phyloP scores from a whole-genome alignment of 2,113 vertebrate species.

The Barnardius zonarius region DNA sequence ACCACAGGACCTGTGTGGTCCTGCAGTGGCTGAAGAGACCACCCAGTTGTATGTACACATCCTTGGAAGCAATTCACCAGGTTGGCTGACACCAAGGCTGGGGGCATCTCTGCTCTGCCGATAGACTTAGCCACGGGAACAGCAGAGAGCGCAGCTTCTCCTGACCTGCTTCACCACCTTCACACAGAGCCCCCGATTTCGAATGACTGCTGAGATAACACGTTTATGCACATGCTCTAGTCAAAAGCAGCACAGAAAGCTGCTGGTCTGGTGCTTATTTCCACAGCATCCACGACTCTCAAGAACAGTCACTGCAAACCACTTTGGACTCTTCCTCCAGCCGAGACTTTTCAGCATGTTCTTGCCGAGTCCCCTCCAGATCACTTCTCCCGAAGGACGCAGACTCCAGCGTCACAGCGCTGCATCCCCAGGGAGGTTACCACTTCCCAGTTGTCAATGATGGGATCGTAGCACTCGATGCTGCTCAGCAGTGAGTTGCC shows the following conservation, averaged over 20 bases:
- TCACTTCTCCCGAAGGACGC: constrained; percentile 97
- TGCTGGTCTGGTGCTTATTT: constrained; percentile 38
- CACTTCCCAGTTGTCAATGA: constrained; percentile 98
- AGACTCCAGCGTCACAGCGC: constrained; percentile 95
- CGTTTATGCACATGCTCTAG: neutral
- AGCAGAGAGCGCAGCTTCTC: constrained; percentile 25
- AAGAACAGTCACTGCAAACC: constrained; percentile 68
- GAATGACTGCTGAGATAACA: constrained; percentile 39
- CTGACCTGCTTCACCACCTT: neutral
- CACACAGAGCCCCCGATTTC: constrained; percentile 16
- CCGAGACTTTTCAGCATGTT: neutral
- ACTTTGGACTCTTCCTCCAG: constrained; percentile 27
- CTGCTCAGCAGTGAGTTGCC: constrained; percentile 97
- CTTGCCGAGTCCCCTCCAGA: neutral
- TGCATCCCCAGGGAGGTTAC: constrained; percentile 98
- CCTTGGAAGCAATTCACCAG: neutral
- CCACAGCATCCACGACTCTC: constrained; percentile 57
- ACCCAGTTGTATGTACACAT: constrained; percentile 6
- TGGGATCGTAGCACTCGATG: constrained; percentile 96
- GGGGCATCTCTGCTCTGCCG: constrained; percentile 17
- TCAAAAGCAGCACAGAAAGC: constrained; percentile 62
- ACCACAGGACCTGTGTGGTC: neutral
- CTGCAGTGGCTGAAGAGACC: neutral
- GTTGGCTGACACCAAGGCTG: neutral
- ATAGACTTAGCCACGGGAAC: constrained; percentile 12